Conservation (phyloP, 2,113 vertebrate species). For the Otocyon megalotis region DNA sequence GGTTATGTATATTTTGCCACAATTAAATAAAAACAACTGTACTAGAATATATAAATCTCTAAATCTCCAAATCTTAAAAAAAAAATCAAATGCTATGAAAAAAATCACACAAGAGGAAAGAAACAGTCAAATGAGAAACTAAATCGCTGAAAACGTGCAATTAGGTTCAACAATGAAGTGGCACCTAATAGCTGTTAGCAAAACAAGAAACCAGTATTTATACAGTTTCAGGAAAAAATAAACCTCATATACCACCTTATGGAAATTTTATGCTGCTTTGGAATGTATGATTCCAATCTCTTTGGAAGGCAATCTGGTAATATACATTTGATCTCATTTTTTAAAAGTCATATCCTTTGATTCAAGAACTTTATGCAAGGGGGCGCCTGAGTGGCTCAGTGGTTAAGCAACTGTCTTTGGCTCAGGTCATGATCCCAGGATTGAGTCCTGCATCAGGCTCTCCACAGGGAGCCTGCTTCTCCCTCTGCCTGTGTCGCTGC, state of each 20-base stretch:
- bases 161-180: neutral
- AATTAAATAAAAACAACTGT: neutral
- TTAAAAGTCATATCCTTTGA: conserved; percentile 30
- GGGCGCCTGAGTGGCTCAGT: too few species aligned
- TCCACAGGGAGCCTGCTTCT: too few species aligned
- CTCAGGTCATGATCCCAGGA: too few species aligned
- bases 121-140: neutral
- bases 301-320: neutral
- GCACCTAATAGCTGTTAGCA: neutral
- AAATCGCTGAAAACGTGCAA: neutral
- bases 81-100: neutral
- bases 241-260: neutral
- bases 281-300: neutral
- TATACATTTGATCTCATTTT: neutral
- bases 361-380: conserved; percentile 5
- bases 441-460: too few species aligned
- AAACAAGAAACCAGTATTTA: conserved; percentile 12
- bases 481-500: too few species aligned
- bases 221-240: neutral
- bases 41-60: neutral
- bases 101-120: neutral
- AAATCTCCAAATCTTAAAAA: neutral
- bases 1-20: neutral
- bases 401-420: too few species aligned
- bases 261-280: neutral